Base-by-base conservation (phyloP, 2,113 vertebrate genomes). In the Nerophis lumbriciformis region DNA sequence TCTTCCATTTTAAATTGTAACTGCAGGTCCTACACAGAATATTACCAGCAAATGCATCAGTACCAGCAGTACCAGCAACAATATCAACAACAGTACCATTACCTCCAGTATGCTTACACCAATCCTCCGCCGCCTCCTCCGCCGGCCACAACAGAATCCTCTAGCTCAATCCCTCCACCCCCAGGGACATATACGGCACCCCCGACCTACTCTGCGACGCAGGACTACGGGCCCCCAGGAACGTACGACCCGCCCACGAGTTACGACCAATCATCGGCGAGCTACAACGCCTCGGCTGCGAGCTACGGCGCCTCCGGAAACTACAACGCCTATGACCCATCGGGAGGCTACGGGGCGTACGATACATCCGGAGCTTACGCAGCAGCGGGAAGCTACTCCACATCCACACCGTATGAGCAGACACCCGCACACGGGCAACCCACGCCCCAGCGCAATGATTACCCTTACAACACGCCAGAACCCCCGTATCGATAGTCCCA, bases 381-480 rank as follows among this genome's bases (percentile, higher is more conserved):
- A 36, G 75, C 85, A 69, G 66, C 79, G 52, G 86, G 76, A 86
- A 81, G 65, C 86, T 86, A 88, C 82, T 81, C 81, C 71, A 54
- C 88, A 83, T 85, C 89, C 79, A 90, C 88, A 90, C 85, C 87
- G 90, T 91, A 91, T 91, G 90, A 91, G 85, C 87, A 88, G 87
- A 88, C 90, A 87, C 76, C 90, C 85, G 83, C 86, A 91, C 90
- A 91, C 87, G 87, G 88, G 88, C 88, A 91, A 80, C 68, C 89
- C 86, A 84, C 81, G 85, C 86, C 88, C 83, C 86, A 84, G 83
- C 86, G 82, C 82, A 74, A 88, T 76, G 89, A 90, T 84, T 90
- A 90, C 84, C 81, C 89, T 84, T 81, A 89, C 81, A 82, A 90
- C 87, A 90, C 87, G 85, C 88, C 88, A 87, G 90, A 90, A 72